Evolutionary conservation across 2,888 invertebrate species (phyloP).

Genomic region (Formica aserva): DNA sequence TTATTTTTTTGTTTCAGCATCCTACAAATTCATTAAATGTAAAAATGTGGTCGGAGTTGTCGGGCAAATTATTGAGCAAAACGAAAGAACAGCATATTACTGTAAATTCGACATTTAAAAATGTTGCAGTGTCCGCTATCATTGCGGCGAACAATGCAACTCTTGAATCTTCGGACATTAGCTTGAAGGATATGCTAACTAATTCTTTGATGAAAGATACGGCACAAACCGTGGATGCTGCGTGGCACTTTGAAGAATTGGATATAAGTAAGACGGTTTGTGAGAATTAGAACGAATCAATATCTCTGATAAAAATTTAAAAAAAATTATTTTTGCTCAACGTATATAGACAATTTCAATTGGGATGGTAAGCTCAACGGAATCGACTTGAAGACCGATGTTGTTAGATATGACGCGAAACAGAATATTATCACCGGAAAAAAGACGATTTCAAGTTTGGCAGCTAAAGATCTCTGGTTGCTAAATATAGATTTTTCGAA

Average conservation of each 20-base stretch:
- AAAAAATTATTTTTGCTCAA: not conserved
- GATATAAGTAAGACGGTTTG: slow-evolving; percentile 67
- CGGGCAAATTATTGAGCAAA: slow-evolving; percentile 76
- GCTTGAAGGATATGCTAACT: slow-evolving; percentile 85
- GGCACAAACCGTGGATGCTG: slow-evolving; percentile 85
- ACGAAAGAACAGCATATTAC: slow-evolving; percentile 72
- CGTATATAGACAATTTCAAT: slow-evolving; percentile 82
- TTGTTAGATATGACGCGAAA: slow-evolving; percentile 85
- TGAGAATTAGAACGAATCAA: slow-evolving; percentile 1
- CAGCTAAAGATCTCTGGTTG: slow-evolving; percentile 83
- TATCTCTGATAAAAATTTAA: not conserved
- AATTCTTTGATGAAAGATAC: slow-evolving; percentile 87
- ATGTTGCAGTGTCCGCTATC: slow-evolving; percentile 65
- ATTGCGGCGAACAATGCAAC: slow-evolving; percentile 62
- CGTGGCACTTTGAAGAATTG: slow-evolving; percentile 84
- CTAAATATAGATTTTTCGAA: slow-evolving; percentile 85
- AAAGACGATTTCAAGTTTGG: slow-evolving; percentile 84
- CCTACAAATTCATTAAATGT: slow-evolving; percentile 85
- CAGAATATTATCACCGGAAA: slow-evolving; percentile 85
- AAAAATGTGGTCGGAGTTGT: slow-evolving; percentile 73
- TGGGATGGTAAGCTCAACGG: slow-evolving; percentile 86
- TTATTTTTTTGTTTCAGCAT: slow-evolving; percentile 83
- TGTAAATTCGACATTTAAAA: slow-evolving; percentile 65
- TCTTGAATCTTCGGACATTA: slow-evolving; percentile 62
- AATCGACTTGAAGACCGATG: slow-evolving; percentile 86